Base-by-base conservation (phyloP, 2,888 invertebrate genomes). In the Erebia aethiops region DNA sequence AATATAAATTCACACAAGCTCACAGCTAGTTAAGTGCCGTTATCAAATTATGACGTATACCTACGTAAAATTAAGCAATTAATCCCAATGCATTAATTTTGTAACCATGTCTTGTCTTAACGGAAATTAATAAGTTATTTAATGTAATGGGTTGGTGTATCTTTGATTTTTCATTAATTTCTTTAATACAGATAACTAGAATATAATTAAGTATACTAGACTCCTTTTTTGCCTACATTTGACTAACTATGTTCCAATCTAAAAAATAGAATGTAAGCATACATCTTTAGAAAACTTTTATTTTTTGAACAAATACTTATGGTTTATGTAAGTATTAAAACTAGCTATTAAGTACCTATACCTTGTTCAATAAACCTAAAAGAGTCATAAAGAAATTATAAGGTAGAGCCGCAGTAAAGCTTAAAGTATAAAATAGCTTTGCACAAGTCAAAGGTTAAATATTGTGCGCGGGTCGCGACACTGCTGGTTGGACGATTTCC, bases 361-460 rank as follows among this genome's bases (percentile, higher is more conserved):
- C 8, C 8, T 18, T 54, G 54, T 16, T 14, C 13, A 35, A 35
- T 52, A 65, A 49, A n/a, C 46, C 26, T 58, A 57, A 49, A 67
- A 67, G 54, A 58, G 49, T 58, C 41, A 67, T 67, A 57, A 67
- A 43, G 46, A 67, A 58, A 49, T 67, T 67, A 67, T 67, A 60
- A 67, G 26, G 35, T 57, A 21, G 56, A 21, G n/a, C 11, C 13
- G 61, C 21, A 21, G 41, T 58, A 16, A 57, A 2, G 10, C 49
- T 58, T 26, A 60, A 41, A 46, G 18, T 71, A 60, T 64, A 57
- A 52, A 64, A 43, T 56, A 41, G 67, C 18, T 18, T 49, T 65
- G 16, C n/a, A 49, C 16, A 16, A 86, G 84, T 83, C 81, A 49
- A 87, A 88, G 90, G 89, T 84, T 87, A 89, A 87, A 84, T 78